Conservation (phyloP, 2,113 vertebrate species). For the Riparia riparia region DNA sequence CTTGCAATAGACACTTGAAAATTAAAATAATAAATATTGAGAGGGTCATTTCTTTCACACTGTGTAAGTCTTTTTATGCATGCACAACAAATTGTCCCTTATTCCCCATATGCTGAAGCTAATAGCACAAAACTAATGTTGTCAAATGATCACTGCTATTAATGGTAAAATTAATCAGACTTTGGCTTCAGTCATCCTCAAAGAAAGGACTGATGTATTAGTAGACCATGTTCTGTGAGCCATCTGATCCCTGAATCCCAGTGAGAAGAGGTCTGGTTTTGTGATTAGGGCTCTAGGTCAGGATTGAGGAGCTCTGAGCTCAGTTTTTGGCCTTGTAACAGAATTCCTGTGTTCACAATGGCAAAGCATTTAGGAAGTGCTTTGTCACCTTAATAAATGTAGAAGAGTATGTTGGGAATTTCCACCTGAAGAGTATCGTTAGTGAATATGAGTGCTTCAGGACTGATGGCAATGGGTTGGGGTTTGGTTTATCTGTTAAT, state of each 20-base stretch:
- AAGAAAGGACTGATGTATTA: slow-evolving; percentile 9
- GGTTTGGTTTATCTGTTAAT: neutral
- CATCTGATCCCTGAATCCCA: neutral
- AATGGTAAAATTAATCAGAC: slow-evolving; percentile 49
- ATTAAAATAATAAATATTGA: slow-evolving; percentile 63
- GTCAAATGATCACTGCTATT: slow-evolving; percentile 35
- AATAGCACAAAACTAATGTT: slow-evolving; percentile 54
- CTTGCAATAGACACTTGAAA: slow-evolving; percentile 23
- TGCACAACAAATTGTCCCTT: slow-evolving; percentile 15
- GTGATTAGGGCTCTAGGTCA: slow-evolving; percentile 4
- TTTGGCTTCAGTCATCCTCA: slow-evolving; percentile 26
- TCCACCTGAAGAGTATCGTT: neutral
- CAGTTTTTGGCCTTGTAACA: slow-evolving; percentile 21
- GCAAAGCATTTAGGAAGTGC: slow-evolving; percentile 37
- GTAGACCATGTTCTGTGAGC: neutral
- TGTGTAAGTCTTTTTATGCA: neutral
- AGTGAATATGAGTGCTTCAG: neutral
- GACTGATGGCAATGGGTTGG: neutral
- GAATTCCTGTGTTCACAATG: slow-evolving; percentile 13
- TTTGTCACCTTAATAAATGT: slow-evolving; percentile 50
- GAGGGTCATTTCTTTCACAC: slow-evolving; percentile 42
- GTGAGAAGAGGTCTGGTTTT: slow-evolving; percentile 28
- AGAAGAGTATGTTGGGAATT: slow-evolving; percentile 2
- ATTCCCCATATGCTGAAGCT: slow-evolving; percentile 30
- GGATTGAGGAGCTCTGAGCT: slow-evolving; percentile 9